Evolutionary conservation across 2,113 vertebrate genomes (phyloP), one percentile per base, ranked within the genome.

Genomic region (Muscicapa adusta): DNA sequence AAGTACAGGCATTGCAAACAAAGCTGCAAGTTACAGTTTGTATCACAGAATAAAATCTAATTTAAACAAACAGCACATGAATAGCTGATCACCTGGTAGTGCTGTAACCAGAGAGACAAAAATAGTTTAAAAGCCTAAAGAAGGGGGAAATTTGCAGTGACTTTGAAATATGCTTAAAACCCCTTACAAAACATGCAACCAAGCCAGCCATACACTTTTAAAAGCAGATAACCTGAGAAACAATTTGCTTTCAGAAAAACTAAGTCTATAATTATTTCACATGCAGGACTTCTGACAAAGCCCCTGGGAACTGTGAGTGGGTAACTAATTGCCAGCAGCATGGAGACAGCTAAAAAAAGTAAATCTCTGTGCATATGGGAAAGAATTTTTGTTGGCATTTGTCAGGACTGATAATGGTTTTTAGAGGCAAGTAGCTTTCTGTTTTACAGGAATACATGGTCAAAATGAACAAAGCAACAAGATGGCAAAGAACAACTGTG

Each of bases 161-260:
- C 70, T 94, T 56, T 89, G 91, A 90, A 93, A 93, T 96, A 74
- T 75, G 62, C 76, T 91, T 84, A 75, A 86, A 78, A 80, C 26
- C 58, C 62, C 74, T 66, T 73, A 33, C n/a, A 68, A 74, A 95
- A 94, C 71, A 73, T 85, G 90, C 93, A 91, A 7, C 75, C 80
- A 91, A 92, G 93, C 65, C 73, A 94, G 56, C 72, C 82, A 63
- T 33, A 79, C 18, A 10, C 58, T 66, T 86, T 85, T 3, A 3
- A 93, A 97, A 89, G 74, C 57, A 84, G 83, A 58, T 91, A 93
- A 95, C 74, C 89, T 95, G 95, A 90, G 83, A 47, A 96, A 58
- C 65, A 75, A 79, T 57, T 92, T 68, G 63, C 40, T 96, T 94
- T 92, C 74, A 93, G 62, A 53, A 93, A 89, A 91, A 77, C 54